These are phyloP conservation scores for Torymus aiolomorphi DNA, from an alignment of 2,888 invertebrate species.

Conservation along the genomic window DNA sequence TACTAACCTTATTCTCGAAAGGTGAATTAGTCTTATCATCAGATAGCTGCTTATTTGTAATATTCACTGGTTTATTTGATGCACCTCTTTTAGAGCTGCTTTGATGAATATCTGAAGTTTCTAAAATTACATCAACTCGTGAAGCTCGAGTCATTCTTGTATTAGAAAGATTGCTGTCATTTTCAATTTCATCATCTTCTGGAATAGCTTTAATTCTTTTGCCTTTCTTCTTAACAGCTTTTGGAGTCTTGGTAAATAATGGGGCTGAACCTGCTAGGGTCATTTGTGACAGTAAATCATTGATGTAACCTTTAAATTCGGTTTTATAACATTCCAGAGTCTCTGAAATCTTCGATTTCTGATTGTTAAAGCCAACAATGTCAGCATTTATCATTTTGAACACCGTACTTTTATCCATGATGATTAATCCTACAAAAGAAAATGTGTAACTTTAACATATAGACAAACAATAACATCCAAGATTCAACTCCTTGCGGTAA, in stretches of 20 bases:
- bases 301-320: slow-evolving; percentile 60
- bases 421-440: slow-evolving; percentile 15
- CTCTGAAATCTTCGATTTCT: slow-evolving; percentile 55
- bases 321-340: slow-evolving; percentile 42
- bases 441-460: not conserved
- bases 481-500: not conserved
- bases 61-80: slow-evolving; percentile 65
- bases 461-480: too few relatives aligned
- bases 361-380: slow-evolving; percentile 56
- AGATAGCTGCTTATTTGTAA: slow-evolving; percentile 66
- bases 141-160: slow-evolving; percentile 26
- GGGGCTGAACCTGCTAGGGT: slow-evolving; percentile 59
- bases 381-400: slow-evolving; percentile 61
- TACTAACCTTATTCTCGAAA: slow-evolving; percentile 55
- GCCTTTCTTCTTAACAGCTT: slow-evolving; percentile 60
- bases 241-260: slow-evolving; percentile 70
- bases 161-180: not conserved
- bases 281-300: slow-evolving; percentile 63
- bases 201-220: slow-evolving; percentile 70
- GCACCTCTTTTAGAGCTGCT: slow-evolving; percentile 64
- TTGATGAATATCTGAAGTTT: slow-evolving; percentile 40
- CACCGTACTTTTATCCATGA: slow-evolving; percentile 60
- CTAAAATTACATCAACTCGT: slow-evolving; percentile 20
- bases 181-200: slow-evolving; percentile 62
- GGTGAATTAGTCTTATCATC: slow-evolving; percentile 30